Evolutionary conservation across 2,888 invertebrate genomes (phyloP), one percentile per base, ranked within the genome.

Genomic region (Tridacna gigas): DNA sequence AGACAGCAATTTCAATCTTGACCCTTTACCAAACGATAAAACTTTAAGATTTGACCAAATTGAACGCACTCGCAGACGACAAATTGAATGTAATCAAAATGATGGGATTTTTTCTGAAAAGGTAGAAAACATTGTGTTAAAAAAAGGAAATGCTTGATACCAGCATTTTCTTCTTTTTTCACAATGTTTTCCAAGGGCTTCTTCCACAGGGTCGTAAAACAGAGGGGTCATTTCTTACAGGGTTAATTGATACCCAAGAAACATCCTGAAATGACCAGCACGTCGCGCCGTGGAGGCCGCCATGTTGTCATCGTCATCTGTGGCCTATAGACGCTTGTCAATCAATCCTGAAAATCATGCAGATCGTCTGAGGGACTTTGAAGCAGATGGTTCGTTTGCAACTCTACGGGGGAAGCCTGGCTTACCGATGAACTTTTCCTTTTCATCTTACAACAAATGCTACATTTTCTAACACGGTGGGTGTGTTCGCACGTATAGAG

Each of bases 251-350:
- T 51, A 22, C 51, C 48, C 25, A 25, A 51, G 71, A 71, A 67
- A 71, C 71, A 71, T 47, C 45, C 45, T 67, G 37, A 20, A 67
- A 45, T 67, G 45, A 45, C 45, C 67, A 67, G 67, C 67, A 67
- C 45, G 67, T 45, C 18, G 37, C 18, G 15, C 37, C 37, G 15
- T 18, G 65, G 74, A 74, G 77, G 67, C 84, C 80, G 78, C 84
- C 84, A 84, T 84, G 60, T 84, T 84, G 81, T 84, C 84, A 84
- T 61, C 79, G 75, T 60, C 79, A 76, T 79, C 80, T 75, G 76
- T 56, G 79, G 81, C 77, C 78, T 76, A 73, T 75, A 76, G 66
- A 74, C 79, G 84, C 84, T 81, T 84, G 80, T 81, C 84, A 81
- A 84, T 84, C 84, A 84, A 66, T 51, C 63, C 28, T 61, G 22